Conservation (phyloP, 2,888 invertebrate species). For the Zonitis immaculata region DNA sequence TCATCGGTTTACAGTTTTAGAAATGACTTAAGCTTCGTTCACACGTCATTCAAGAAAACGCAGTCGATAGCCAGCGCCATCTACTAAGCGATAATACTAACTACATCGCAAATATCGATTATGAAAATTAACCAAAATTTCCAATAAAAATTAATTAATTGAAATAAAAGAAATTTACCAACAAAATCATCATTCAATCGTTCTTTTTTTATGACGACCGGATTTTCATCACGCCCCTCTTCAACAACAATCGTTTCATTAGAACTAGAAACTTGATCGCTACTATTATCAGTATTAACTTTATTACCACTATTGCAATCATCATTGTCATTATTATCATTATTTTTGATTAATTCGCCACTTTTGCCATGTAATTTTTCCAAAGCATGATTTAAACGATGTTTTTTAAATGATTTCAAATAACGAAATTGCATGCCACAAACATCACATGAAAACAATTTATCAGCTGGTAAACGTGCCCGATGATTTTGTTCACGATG, state of each 20-base stretch:
- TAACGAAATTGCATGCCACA: slow-evolving; percentile 90
- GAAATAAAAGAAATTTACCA: no score
- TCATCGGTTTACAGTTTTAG: neutral
- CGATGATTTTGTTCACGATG: slow-evolving; percentile 88
- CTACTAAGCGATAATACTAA: neutral
- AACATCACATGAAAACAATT: slow-evolving; percentile 85
- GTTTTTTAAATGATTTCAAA: slow-evolving; percentile 85
- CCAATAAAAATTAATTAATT: neutral
- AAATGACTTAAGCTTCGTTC: neutral
- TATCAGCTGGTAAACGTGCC: slow-evolving; percentile 80
- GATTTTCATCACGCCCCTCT: slow-evolving; percentile 41
- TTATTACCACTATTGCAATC: slow-evolving; percentile 6
- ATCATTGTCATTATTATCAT: slow-evolving; percentile 8
- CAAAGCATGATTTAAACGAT: slow-evolving; percentile 79
- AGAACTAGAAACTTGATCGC: slow-evolving; percentile 47
- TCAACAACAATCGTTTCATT: slow-evolving; percentile 49
- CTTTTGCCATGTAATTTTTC: slow-evolving; percentile 73
- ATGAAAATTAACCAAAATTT: no score
- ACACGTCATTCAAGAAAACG: neutral
- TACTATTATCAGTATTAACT: slow-evolving; percentile 37
- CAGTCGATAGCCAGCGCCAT: neutral
- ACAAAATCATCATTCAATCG: slow-evolving; percentile 24
- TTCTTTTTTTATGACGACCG: slow-evolving; percentile 33
- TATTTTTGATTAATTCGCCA: slow-evolving; percentile 27
- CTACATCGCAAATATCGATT: no score